phyloP scores from a whole-genome alignment of 1,140 invertebrate species.

The Belonocnema kinseyi region DNA sequence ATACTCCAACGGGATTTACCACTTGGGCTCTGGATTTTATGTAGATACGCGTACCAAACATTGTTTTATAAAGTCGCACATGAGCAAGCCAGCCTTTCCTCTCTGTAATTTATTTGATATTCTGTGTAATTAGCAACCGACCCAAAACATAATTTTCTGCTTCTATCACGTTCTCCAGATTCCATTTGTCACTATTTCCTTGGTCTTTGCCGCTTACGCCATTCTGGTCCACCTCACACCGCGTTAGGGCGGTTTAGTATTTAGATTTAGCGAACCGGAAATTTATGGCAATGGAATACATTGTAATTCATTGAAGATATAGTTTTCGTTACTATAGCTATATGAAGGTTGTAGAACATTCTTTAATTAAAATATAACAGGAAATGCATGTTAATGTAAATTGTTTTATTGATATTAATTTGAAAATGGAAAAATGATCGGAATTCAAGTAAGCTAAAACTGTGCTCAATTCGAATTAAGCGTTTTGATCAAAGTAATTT shows the following conservation, averaged over 20 bases:
- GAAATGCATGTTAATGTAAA: too few species aligned
- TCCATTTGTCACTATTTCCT: slow-evolving; percentile 72
- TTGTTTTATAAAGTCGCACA: slow-evolving; percentile 53
- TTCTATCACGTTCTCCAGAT: slow-evolving; percentile 63
- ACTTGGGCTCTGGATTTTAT: slow-evolving; percentile 5
- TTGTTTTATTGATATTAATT: too few species aligned
- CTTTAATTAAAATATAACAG: too few species aligned
- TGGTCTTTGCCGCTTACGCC: slow-evolving; percentile 54
- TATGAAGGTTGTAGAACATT: too few species aligned
- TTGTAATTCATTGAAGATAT: too few species aligned
- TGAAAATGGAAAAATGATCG: too few species aligned
- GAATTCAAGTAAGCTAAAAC: not conserved
- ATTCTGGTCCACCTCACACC: not conserved
- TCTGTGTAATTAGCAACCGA: slow-evolving; percentile 69
- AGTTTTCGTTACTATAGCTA: too few species aligned
- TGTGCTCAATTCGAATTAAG: not conserved
- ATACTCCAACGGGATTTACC: slow-evolving; percentile 43
- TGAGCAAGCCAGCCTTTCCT: slow-evolving; percentile 59
- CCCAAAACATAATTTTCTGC: slow-evolving; percentile 64
- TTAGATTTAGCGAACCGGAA: too few species aligned
- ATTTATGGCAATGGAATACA: too few species aligned
- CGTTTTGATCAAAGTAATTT: not conserved
- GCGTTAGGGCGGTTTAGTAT: too few species aligned
- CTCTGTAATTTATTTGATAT: slow-evolving; percentile 69
- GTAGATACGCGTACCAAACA: slow-evolving; percentile 35